phyloP scores from a whole-genome alignment of 2,113 vertebrate genomes.

The Neogobius melanostomus region DNA sequence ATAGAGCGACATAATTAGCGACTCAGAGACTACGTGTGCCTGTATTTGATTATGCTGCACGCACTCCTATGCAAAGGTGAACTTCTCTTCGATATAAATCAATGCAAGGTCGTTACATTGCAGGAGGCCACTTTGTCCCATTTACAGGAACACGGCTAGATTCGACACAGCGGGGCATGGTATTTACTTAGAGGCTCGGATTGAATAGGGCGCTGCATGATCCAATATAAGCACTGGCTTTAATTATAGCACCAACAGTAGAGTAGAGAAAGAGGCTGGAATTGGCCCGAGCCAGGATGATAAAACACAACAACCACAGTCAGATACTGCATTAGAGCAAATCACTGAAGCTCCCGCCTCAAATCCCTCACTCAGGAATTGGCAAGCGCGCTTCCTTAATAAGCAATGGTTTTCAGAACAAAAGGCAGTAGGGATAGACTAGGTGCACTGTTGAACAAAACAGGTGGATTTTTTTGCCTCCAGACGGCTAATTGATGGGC shows the following conservation, averaged over 20 bases:
- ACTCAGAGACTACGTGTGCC: no score
- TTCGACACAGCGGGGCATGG: conserved; percentile 23
- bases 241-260: conserved; percentile 28
- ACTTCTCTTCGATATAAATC: conserved; percentile 29
- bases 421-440: conserved; percentile 50
- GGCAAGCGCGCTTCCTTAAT: conserved; percentile 55
- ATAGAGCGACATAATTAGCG: no score
- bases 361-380: conserved; percentile 56
- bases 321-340: conserved; percentile 41
- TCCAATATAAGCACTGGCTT: conserved; percentile 11
- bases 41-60: neutral
- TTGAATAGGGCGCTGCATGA: conserved; percentile 3
- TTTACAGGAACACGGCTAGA: neutral
- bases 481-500: conserved; percentile 72
- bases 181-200: conserved; percentile 20
- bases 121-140: conserved; percentile 23
- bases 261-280: conserved; percentile 18
- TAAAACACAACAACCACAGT: conserved; percentile 21
- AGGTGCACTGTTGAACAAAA: conserved; percentile 64
- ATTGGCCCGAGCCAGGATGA: conserved; percentile 20
- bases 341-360: conserved; percentile 44
- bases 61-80: neutral
- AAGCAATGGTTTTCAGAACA: conserved; percentile 56
- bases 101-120: conserved; percentile 28
- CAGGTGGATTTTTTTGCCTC: conserved; percentile 28